A percentile compares a stretch with the other conserved stretches of the same genome.
Evolutionary conservation across 2,888 invertebrate genomes (phyloP).

Genomic region (Taphrorychus bicolor): DNA sequence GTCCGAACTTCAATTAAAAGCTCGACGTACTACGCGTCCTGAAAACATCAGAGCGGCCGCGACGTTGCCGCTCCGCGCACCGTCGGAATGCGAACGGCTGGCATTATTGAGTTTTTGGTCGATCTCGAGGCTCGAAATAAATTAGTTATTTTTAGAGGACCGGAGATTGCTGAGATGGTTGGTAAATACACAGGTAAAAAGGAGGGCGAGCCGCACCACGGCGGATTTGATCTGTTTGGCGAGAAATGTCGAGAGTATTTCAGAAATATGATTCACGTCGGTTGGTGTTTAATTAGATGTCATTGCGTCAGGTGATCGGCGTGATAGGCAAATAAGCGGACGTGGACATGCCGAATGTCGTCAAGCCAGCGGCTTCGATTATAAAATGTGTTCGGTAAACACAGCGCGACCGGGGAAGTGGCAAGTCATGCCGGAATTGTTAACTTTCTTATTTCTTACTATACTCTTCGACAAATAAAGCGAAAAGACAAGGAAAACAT

Average conservation of each 20-base stretch:
- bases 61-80: constrained; percentile 21
- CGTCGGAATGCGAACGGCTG: constrained; percentile 22
- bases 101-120: constrained; percentile 24
- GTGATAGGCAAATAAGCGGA: not conserved
- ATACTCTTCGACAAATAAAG: not conserved
- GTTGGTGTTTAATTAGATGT: not conserved
- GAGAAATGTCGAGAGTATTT: not conserved
- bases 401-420: not conserved
- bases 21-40: constrained; percentile 56
- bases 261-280: constrained; percentile 2
- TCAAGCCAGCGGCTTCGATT: not conserved
- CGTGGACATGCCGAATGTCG: not conserved
- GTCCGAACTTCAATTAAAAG: constrained; percentile 58
- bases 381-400: not conserved
- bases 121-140: constrained; percentile 10
- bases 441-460: not conserved
- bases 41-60: constrained; percentile 52
- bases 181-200: constrained; percentile 10
- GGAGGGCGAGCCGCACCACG: no score
- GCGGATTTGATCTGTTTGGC: not conserved
- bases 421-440: not conserved
- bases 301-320: constrained; percentile 6
- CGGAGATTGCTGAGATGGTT: constrained; percentile 9
- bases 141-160: constrained; percentile 15
- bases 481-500: not conserved